Evolutionary conservation across 2,888 invertebrate genomes (phyloP).

Genomic region (Dryomyza anilis): DNA sequence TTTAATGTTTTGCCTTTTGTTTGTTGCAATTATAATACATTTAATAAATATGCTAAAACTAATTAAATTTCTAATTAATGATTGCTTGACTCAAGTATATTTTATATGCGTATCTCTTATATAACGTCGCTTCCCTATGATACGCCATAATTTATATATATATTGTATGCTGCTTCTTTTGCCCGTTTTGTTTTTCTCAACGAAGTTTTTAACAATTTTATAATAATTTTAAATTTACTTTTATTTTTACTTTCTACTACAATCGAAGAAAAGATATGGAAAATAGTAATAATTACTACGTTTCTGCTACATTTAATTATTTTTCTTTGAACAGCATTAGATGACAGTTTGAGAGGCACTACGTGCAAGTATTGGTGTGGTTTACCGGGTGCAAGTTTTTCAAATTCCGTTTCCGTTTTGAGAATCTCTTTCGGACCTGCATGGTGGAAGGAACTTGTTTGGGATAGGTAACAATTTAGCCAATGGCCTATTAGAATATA

Average conservation of each 20-base stretch:
- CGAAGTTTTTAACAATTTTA: conserved; percentile 10
- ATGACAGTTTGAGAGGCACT: conserved; percentile 1
- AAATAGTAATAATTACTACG: no score
- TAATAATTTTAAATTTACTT: background rate
- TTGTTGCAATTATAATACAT: background rate
- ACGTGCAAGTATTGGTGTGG: no score
- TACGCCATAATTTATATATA: background rate
- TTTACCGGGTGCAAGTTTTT: background rate
- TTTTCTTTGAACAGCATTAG: background rate
- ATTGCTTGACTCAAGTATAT: conserved; percentile 12
- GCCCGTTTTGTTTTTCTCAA: background rate
- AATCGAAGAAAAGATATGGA: background rate
- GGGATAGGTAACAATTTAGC: no score
- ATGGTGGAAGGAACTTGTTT: no score
- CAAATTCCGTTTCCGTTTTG: background rate
- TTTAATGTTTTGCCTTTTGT: no score
- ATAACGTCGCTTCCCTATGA: no score
- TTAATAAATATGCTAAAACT: no score
- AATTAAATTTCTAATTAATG: background rate
- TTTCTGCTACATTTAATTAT: background rate
- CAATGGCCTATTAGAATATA: no score
- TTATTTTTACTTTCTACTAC: conserved; percentile 4
- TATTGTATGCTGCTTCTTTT: background rate
- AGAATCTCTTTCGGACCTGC: no score
- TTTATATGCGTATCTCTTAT: no score